Evolutionary conservation across 1,140 invertebrate species (phyloP), one percentile per base, ranked within the genome.

Genomic region (Drosophila tani): DNA sequence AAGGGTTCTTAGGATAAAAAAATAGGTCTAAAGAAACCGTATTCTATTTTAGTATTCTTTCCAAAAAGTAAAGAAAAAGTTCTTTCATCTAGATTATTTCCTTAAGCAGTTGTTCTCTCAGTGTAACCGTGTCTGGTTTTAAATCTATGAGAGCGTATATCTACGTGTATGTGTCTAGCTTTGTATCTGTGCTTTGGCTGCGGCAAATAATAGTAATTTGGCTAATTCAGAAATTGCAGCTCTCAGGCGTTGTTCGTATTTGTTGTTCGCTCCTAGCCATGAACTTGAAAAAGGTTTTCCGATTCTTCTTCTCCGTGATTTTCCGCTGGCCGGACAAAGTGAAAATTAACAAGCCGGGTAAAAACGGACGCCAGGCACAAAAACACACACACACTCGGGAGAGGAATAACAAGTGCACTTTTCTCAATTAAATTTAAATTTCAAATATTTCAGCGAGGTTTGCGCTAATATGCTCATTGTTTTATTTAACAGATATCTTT

Each of bases 191-290:
- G 66, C 55, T 38, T 59, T 60, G 43, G 70, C 55, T 88, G 84
- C 81, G 81, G 81, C 81, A 88, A 88, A 88, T 88, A 88, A 90
- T 90, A 88, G 84, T 87, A 88, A 87, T 87, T 87, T 87, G 81
- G 83, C 83, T 87, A 87, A 87, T 88, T 88, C 83, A 81, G 73
- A 87, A 87, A 87, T 87, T 87, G 84, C 84, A 75, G 84, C 76
- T 73, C 69, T 87, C 71, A 60, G 82, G 49, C 78, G 58, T 55
- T 62, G 46, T 70, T 79, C 51, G 57, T 66, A 51, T 53, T 73
- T 24, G 65, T 53, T 58, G 27, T 74, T 65, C 45, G 68, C 79
- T 86, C 58, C 60, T 85, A 76, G 85, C 85, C 85, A 59, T 90
- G 85, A 90, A 90, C 85, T 90, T 90, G 85, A 88, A 88, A 88